Evolutionary conservation across 2,888 invertebrate genomes (phyloP), one percentile per base, ranked within the genome.

Genomic region (Nebria salina): DNA sequence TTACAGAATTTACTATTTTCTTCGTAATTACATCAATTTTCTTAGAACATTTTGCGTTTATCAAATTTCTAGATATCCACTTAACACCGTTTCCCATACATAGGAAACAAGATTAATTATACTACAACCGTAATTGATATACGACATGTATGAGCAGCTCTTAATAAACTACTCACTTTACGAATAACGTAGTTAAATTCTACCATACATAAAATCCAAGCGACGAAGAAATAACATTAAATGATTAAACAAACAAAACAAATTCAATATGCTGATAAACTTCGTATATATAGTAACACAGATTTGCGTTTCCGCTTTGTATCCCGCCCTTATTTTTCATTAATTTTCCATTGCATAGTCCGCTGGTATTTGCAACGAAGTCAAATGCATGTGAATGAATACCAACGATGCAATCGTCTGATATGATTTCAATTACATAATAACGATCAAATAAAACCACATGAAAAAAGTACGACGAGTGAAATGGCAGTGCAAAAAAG

Each of bases 381-480:
- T 84, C 83, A 84, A 84, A 84, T 84, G 84, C 83, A 84, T 84
- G 84, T 84, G 83, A 1, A 83, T 82, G 83, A 82, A 84, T 84
- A 83, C 84, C 84, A 83, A 7, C 82, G 72, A 82, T 82, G 82
- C 82, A 81, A 83, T 84, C 79, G 83, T 82, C 82, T 82, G 83
- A 84, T 84, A 84, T 79, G 79, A 42, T 79, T 79, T 66, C 79
- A 79, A 79, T 79, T 79, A 79, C 34, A 78, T 66, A 54, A 7
- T 54, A 54, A 64, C 75, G 42, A 41, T 34, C 25, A 43, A 70
- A 70, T 68, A 70, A 25, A 70, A 70, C 70, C 70, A 70, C 70
- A 70, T 7, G 13, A 26, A 68, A 73, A 66, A 25, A 42, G 34
- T 76, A 25, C 76, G 25, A 68, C 41, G 2, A 15, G 11, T n/a